A percentile compares a stretch with the other conserved stretches of the same genome.
Evolutionary conservation across 1,140 invertebrate species (phyloP).

Genomic region (Meloidogyne floridensis): DNA sequence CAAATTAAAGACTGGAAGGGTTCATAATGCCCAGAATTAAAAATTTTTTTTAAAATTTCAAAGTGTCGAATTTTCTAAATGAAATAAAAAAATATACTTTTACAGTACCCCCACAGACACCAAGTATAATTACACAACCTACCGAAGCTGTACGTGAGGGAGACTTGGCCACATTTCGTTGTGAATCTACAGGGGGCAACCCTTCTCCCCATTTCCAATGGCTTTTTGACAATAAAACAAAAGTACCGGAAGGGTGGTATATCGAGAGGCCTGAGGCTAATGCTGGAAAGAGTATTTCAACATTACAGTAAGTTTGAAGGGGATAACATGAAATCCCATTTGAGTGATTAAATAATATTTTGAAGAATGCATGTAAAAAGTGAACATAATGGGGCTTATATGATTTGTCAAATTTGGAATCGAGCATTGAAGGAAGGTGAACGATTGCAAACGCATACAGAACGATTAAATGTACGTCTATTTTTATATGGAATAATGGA

Average conservation of each 20-base stretch:
- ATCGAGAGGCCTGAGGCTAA: conserved; percentile 25
- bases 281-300: conserved; percentile 27
- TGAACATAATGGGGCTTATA: conserved; percentile 45
- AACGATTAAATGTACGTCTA: conserved; percentile 41
- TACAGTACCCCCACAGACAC: conserved; percentile 43
- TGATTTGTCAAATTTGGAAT: conserved; percentile 50
- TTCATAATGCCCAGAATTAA: too few relatives aligned
- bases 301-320: conserved; percentile 25
- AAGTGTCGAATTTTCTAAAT: neutral
- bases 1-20: too few relatives aligned
- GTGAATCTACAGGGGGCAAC: conserved; percentile 45
- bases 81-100: conserved; percentile 3
- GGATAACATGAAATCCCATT: neutral
- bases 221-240: conserved; percentile 47
- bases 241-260: conserved; percentile 42
- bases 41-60: too few relatives aligned
- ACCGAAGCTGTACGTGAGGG: conserved; percentile 36
- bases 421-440: conserved; percentile 38
- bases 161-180: conserved; percentile 43
- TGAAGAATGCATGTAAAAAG: conserved; percentile 40
- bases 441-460: conserved; percentile 23
- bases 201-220: conserved; percentile 43
- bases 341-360: neutral
- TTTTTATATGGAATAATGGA: too few relatives aligned
- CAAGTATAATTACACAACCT: conserved; percentile 38